phyloP scores from a whole-genome alignment of 2,888 invertebrate genomes.

The Nomada goodeniana region DNA sequence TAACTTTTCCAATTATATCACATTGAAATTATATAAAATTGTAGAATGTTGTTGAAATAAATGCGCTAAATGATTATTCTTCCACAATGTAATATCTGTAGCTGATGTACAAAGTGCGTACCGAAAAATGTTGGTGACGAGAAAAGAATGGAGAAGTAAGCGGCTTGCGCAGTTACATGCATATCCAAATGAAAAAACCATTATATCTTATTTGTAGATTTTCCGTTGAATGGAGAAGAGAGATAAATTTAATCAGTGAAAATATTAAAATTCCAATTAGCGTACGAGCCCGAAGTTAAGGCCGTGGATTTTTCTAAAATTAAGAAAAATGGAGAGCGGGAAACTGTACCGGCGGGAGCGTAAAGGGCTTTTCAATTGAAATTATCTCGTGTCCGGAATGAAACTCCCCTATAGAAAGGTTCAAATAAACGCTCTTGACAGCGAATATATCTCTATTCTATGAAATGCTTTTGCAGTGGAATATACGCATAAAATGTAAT shows the following conservation, averaged over 20 bases:
- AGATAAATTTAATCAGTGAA: constrained; percentile 13
- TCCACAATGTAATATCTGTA: too few relatives aligned
- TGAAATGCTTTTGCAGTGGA: constrained; percentile 11
- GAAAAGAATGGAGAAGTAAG: too few relatives aligned
- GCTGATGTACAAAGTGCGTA: too few relatives aligned
- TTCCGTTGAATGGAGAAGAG: not conserved
- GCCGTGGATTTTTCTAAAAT: not conserved
- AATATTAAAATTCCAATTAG: constrained; percentile 5
- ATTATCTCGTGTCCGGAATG: constrained; percentile 12
- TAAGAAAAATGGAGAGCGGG: constrained; percentile 7
- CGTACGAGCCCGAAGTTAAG: not conserved
- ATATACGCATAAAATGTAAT: constrained; percentile 31
- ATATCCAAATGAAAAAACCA: not conserved
- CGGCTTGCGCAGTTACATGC: too few relatives aligned
- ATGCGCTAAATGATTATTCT: too few relatives aligned
- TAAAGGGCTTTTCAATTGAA: constrained; percentile 28
- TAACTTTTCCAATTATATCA: too few relatives aligned
- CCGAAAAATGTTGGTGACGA: too few relatives aligned
- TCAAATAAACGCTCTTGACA: constrained; percentile 17
- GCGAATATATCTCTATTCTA: not conserved
- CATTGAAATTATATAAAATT: too few relatives aligned
- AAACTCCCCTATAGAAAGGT: constrained; percentile 1
- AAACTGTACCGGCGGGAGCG: constrained; percentile 5
- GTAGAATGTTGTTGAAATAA: too few relatives aligned
- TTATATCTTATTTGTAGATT: not conserved